Percentiles rank a stretch among this genome's conserved stretches.
These are phyloP conservation scores for Pachyrhynchus sulphureomaculatus DNA, from an alignment of 1,140 invertebrate species.

Conservation along the genomic window DNA sequence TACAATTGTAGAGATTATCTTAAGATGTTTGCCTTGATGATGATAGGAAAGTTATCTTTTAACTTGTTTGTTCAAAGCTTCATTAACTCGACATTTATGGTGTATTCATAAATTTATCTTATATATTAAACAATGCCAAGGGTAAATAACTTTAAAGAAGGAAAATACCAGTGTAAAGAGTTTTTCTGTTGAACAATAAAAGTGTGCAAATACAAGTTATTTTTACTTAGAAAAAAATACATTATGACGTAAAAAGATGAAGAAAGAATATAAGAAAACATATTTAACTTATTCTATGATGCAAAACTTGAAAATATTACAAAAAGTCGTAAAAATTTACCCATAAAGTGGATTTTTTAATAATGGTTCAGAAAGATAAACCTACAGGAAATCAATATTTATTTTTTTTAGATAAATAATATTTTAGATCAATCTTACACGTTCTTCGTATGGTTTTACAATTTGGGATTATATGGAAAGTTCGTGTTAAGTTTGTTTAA, in stretches of 20 bases:
- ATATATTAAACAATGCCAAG: constrained; percentile 27
- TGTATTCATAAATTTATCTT: constrained; percentile 32
- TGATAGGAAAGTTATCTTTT: constrained; percentile 26
- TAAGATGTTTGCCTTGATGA: constrained; percentile 18
- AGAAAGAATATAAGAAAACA: too few species aligned
- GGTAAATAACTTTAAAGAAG: constrained; percentile 24
- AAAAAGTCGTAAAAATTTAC: neutral
- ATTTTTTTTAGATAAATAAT: too few species aligned
- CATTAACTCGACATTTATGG: constrained; percentile 31
- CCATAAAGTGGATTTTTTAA: too few species aligned
- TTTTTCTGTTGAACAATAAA: constrained; percentile 26
- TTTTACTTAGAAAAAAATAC: constrained; percentile 6
- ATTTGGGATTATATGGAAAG: neutral
- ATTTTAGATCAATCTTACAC: neutral
- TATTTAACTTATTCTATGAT: too few species aligned
- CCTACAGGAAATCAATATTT: too few species aligned
- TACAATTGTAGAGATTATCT: constrained; percentile 16
- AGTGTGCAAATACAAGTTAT: neutral
- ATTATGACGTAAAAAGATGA: neutral
- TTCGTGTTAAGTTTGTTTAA: neutral
- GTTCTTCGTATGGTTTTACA: neutral
- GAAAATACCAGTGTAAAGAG: constrained; percentile 17
- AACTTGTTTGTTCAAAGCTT: constrained; percentile 21
- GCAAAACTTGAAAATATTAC: neutral
- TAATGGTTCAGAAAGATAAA: too few species aligned